Percentiles rank a stretch among this genome's conserved stretches.
Conservation (phyloP, 2,797 vertebrate genomes). For the Buceros bicornis region DNA sequence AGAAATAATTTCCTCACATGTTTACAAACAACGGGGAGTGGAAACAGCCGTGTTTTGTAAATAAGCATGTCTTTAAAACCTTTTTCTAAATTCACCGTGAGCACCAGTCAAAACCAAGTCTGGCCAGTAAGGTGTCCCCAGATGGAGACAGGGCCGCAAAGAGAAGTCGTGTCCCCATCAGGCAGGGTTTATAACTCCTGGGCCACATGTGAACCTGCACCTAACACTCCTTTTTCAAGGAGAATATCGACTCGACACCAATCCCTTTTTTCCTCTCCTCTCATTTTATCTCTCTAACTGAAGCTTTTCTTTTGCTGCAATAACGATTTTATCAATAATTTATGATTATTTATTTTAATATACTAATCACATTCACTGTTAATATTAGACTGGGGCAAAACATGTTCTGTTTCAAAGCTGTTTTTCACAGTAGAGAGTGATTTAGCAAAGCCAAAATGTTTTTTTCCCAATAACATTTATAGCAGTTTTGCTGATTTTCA, state of each 20-base stretch:
- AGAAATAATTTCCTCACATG: too few relatives aligned
- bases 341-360: conserved; percentile 27
- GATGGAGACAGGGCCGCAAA: neutral
- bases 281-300: neutral
- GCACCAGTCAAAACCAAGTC: neutral
- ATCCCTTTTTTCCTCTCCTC: neutral
- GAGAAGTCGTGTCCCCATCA: neutral
- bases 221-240: neutral
- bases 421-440: neutral
- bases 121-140: neutral
- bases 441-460: neutral
- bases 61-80: too few relatives aligned
- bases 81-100: too few relatives aligned
- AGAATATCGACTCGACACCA: neutral
- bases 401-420: neutral
- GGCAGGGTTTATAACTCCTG: neutral
- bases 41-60: too few relatives aligned
- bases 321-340: conserved; percentile 48
- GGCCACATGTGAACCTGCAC: neutral
- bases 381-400: neutral
- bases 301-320: neutral
- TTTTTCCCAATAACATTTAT: neutral
- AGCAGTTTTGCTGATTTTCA: neutral
- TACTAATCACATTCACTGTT: neutral
- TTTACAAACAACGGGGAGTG: too few relatives aligned